Conservation (phyloP, 2,888 invertebrate species). For the Drosophila nr. medialis region DNA sequence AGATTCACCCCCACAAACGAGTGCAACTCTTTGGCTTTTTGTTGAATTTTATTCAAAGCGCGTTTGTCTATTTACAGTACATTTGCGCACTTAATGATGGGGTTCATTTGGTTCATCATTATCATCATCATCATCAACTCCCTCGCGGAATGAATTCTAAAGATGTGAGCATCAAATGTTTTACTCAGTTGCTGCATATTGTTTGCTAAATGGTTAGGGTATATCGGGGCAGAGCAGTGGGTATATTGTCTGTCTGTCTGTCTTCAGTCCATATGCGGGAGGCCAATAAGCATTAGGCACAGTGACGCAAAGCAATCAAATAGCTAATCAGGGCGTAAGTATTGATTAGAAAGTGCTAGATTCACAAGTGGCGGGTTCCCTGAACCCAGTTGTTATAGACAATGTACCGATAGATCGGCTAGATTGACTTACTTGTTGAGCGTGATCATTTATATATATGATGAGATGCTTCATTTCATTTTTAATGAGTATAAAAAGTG, state of each 20-base stretch:
- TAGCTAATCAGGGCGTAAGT: not conserved
- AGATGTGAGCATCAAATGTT: slow-evolving; percentile 66
- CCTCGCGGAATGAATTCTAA: slow-evolving; percentile 54
- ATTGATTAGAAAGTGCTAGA: not conserved
- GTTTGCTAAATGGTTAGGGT: slow-evolving; percentile 48
- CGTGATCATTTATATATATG: not conserved
- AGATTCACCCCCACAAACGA: slow-evolving; percentile 30
- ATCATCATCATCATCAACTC: not conserved
- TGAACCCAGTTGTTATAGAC: not conserved
- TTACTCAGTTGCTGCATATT: slow-evolving; percentile 38
- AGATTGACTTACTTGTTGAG: not conserved
- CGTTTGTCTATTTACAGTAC: slow-evolving; percentile 85
- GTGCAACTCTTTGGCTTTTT: slow-evolving; percentile 68
- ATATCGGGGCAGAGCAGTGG: not conserved
- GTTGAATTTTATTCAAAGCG: slow-evolving; percentile 84
- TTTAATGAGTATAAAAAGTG: not conserved
- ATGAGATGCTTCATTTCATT: not conserved
- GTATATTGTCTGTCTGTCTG: slow-evolving; percentile 29
- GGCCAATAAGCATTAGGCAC: slow-evolving; percentile 39
- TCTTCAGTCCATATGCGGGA: slow-evolving; percentile 37
- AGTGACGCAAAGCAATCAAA: slow-evolving; percentile 40
- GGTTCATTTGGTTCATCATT: slow-evolving; percentile 53
- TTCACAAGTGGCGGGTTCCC: not conserved
- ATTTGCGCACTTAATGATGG: slow-evolving; percentile 85
- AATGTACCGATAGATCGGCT: not conserved